Evolutionary conservation across 2,888 invertebrate genomes (phyloP), one percentile per base, ranked within the genome.

Genomic region (Nyleta sp.): DNA sequence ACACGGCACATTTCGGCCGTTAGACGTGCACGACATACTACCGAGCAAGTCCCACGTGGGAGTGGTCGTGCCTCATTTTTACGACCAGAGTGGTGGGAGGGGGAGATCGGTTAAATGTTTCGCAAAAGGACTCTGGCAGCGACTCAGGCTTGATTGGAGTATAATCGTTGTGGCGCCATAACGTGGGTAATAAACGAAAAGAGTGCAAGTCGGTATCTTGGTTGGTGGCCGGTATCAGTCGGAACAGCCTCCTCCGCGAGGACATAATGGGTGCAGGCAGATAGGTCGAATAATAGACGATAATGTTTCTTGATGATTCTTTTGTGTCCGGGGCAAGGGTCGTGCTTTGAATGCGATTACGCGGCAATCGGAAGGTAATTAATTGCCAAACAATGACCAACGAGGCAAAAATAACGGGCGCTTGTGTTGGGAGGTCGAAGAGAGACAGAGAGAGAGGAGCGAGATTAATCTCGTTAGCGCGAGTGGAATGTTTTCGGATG

Each of bases 281-380:
- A 52, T 50, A 38, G 50, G 18, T 40, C 50, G 50, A 50, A 64
- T 64, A 64, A 64, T 67, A 60, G 59, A 59, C 44, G 50, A 57
- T 59, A 74, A 67, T 28, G 50, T 67, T 44, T 18, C 59, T 55
- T 65, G 24, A 40, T 40, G 59, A 35, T 60, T 59, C 52, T 65
- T 65, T 46, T 44, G 52, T 52, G 50, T 17, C 33, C 46, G 28
- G 46, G 11, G 40, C 40, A 42, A 35, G 67, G 55, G 65, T 53
- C 53, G 46, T 7, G 20, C 35, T 10, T n/a, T 28, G 53, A 65
- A 55, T 55, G 67, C 6, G n/a, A 67, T 46, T 53, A 44, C 33
- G 42, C 8, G 42, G 13, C 10, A 65, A 65, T 65, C 52, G 42
- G 31, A 67, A 67, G 67, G 46, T 67, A 46, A 67, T 67, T 67